Conservation (phyloP, 2,797 vertebrate genomes). For the Spinibarbus caldwelli region DNA sequence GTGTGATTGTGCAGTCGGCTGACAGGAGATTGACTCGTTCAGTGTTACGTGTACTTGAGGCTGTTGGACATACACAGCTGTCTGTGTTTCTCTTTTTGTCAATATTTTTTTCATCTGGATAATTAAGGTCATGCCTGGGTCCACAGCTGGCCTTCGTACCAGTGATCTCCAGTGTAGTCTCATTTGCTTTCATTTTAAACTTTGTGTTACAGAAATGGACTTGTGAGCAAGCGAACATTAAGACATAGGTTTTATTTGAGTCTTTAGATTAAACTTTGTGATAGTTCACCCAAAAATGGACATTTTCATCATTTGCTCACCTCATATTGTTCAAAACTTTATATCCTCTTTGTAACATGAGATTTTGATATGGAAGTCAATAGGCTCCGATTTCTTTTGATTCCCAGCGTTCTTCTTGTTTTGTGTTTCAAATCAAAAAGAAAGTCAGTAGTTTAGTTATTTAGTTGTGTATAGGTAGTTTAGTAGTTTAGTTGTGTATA, state of each 20-base stretch:
- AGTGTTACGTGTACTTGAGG: neutral
- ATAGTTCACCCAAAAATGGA: neutral
- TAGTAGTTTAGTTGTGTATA: no score
- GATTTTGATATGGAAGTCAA: neutral
- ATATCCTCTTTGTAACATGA: neutral
- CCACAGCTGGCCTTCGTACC: neutral
- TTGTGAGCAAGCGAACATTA: neutral
- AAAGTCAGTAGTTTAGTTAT: no score
- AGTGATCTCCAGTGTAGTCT: conserved; percentile 19
- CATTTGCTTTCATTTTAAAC: neutral
- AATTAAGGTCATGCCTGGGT: conserved; percentile 10
- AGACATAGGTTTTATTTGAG: neutral
- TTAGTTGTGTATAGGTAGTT: no score
- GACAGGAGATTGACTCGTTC: conserved; percentile 41
- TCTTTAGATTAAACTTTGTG: neutral
- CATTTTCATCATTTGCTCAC: neutral
- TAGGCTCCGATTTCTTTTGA: neutral
- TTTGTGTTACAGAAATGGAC: neutral
- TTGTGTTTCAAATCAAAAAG: no score
- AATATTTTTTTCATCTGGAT: conserved; percentile 26
- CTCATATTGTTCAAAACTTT: neutral
- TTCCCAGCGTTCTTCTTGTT: neutral
- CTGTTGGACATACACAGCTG: conserved; percentile 9
- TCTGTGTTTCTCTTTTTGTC: neutral
- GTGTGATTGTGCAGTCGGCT: conserved; percentile 33